Conservation (phyloP, 2,113 vertebrate genomes). For the Stigmatopora nigra region DNA sequence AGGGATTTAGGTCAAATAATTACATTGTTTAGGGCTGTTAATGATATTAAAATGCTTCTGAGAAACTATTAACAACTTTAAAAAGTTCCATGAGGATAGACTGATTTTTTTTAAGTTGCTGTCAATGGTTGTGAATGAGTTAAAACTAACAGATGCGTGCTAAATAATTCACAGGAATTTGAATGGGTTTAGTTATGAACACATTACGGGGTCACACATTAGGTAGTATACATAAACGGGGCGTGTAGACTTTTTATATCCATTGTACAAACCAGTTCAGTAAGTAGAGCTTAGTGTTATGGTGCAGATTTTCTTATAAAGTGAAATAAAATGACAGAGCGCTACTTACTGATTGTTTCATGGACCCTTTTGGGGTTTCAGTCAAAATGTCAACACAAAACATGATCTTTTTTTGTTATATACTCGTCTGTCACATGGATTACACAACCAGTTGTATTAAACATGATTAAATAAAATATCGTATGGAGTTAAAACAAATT, state of each 20-base stretch:
- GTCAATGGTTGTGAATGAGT: too few relatives aligned
- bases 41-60: too few relatives aligned
- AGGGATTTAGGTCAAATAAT: too few relatives aligned
- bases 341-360: slow-evolving; percentile 25
- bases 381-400: slow-evolving; percentile 47
- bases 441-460: slow-evolving; percentile 42
- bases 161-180: too few relatives aligned
- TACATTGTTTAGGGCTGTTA: too few relatives aligned
- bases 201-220: too few relatives aligned
- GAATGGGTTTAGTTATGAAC: too few relatives aligned
- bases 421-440: slow-evolving; percentile 17
- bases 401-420: slow-evolving; percentile 40
- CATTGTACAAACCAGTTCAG: background rate
- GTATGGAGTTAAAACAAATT: slow-evolving; percentile 34
- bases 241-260: background rate
- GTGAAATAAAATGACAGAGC: slow-evolving; percentile 38
- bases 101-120: too few relatives aligned
- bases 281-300: slow-evolving; percentile 33
- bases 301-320: slow-evolving; percentile 10
- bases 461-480: slow-evolving; percentile 40
- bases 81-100: too few relatives aligned
- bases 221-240: background rate
- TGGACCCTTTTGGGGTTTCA: slow-evolving; percentile 27
- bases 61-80: too few relatives aligned
- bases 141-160: too few relatives aligned